These are phyloP conservation scores for Drosophila melanogaster DNA, from an alignment of 1,140 invertebrate genomes.

Conservation along the genomic window DNA sequence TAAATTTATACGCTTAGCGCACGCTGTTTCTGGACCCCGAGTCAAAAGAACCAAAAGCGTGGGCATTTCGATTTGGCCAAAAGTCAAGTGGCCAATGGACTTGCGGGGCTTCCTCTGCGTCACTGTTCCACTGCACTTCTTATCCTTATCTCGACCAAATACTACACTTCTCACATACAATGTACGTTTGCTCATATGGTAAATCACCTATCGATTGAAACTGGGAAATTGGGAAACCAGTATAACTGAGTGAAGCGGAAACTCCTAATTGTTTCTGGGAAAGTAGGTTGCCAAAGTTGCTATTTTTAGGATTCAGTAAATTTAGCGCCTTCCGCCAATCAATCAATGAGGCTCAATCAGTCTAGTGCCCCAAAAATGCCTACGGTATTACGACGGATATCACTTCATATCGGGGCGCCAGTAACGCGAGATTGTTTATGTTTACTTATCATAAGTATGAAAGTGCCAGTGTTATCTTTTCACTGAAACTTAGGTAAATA, in stretches of 20 bases:
- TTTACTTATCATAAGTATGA: slow-evolving; percentile 25
- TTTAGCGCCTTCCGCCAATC: slow-evolving; percentile 42
- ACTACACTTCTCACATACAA: slow-evolving; percentile 6
- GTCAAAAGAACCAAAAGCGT: slow-evolving; percentile 35
- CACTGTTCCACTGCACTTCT: slow-evolving; percentile 39
- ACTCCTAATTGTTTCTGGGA: slow-evolving; percentile 20
- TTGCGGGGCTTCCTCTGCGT: slow-evolving; percentile 40
- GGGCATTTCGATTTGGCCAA: slow-evolving; percentile 45
- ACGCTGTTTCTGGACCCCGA: slow-evolving; percentile 32
- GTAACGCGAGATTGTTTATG: slow-evolving; percentile 35
- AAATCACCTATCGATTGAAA: too few species aligned
- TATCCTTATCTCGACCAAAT: slow-evolving; percentile 52
- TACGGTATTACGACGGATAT: neutral
- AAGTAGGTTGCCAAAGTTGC: slow-evolving; percentile 53
- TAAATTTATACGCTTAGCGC: slow-evolving; percentile 45
- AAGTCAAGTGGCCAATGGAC: slow-evolving; percentile 55
- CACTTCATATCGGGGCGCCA: slow-evolving; percentile 32
- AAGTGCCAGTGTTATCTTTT: slow-evolving; percentile 17
- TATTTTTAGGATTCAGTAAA: slow-evolving; percentile 50
- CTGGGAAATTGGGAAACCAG: neutral
- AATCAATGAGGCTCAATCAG: slow-evolving; percentile 35
- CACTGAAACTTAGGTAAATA: neutral
- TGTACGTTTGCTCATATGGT: too few species aligned
- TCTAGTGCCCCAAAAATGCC: slow-evolving; percentile 39
- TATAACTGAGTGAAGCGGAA: slow-evolving; percentile 18